A percentile compares a stretch with the other conserved stretches of the same genome.
Conservation (phyloP, 2,888 invertebrate genomes). For the Limnephilus auricula region DNA sequence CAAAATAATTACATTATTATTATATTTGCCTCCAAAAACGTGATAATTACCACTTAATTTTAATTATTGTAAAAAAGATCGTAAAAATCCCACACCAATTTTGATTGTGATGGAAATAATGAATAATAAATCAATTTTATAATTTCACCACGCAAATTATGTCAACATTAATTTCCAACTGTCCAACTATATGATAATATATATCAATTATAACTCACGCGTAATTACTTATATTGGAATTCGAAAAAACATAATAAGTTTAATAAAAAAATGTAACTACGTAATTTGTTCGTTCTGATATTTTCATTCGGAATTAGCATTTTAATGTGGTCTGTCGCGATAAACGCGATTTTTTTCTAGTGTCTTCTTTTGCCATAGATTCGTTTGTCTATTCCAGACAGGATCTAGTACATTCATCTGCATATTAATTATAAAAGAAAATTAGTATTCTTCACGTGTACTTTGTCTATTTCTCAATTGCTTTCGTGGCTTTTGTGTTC, state of each 20-base stretch:
- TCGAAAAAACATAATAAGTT: neutral
- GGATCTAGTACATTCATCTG: neutral
- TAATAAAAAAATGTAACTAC: neutral
- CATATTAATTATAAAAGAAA: neutral
- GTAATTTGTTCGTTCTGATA: neutral
- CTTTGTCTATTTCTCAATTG: neutral
- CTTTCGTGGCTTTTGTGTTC: neutral
- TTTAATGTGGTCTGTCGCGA: neutral
- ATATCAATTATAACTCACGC: neutral
- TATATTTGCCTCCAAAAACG: neutral
- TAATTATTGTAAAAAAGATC: neutral
- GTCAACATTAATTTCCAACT: neutral
- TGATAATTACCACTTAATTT: neutral
- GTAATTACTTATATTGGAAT: neutral
- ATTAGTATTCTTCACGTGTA: neutral
- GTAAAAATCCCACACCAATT: neutral
- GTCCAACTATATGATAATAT: neutral
- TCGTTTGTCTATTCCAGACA: conserved; percentile 2
- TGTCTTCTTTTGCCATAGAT: neutral
- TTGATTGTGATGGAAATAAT: neutral
- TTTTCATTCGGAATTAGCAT: neutral
- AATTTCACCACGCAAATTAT: neutral
- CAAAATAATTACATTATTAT: neutral
- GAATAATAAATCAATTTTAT: neutral
- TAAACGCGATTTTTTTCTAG: neutral